These are phyloP conservation scores for Eupithecia abbreviata DNA, from an alignment of 2,888 invertebrate species.

Conservation along the genomic window DNA sequence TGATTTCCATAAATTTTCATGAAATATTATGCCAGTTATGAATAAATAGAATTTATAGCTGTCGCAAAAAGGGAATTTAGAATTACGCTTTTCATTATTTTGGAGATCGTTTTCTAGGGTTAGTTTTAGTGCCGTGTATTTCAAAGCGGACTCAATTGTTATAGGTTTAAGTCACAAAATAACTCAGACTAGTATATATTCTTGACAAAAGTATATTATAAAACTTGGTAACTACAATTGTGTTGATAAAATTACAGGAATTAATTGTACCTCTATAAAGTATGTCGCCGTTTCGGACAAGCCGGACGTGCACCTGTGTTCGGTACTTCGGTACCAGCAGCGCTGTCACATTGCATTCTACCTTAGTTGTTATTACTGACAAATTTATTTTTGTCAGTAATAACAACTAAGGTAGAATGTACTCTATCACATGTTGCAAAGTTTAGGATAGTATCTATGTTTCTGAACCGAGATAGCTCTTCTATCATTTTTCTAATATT, in stretches of 20 bases:
- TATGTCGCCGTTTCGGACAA: slow-evolving; percentile 58
- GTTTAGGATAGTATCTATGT: neutral
- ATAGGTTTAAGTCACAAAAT: neutral
- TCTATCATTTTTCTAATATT: neutral
- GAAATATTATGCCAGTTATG: slow-evolving; percentile 12
- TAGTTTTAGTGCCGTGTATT: neutral
- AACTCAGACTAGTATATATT: neutral
- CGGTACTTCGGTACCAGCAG: slow-evolving; percentile 44
- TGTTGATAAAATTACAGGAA: neutral
- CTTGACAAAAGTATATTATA: neutral
- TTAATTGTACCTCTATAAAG: slow-evolving; percentile 16
- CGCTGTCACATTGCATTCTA: slow-evolving; percentile 62
- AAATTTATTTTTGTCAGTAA: slow-evolving; percentile 33
- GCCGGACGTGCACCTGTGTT: slow-evolving; percentile 81
- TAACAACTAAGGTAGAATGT: too few relatives aligned
- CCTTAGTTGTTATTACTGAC: slow-evolving; percentile 46
- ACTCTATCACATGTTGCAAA: neutral
- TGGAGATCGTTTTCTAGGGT: neutral
- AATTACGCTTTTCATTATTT: slow-evolving; percentile 10
- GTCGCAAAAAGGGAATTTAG: slow-evolving; percentile 6
- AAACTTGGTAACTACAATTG: neutral
- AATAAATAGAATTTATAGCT: slow-evolving; percentile 17
- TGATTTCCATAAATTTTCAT: slow-evolving; percentile 29
- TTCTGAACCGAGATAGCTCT: neutral
- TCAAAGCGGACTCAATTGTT: neutral